These are phyloP conservation scores for Eulemur coronatus DNA, from an alignment of 2,797 vertebrate species.

Conservation along the genomic window DNA sequence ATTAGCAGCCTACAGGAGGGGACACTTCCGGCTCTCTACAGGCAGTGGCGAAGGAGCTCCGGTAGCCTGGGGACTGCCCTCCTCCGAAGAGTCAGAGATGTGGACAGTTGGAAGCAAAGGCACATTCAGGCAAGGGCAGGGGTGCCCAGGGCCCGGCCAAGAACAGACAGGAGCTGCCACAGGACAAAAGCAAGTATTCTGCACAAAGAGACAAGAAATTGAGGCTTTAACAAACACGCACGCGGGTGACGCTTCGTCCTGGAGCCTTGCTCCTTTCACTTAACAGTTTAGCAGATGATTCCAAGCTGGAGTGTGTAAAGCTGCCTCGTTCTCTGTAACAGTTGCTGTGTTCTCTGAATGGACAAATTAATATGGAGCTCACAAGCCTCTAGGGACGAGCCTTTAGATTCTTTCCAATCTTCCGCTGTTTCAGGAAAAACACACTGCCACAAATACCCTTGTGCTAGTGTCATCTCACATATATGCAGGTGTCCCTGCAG, in stretches of 20 bases:
- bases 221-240: neutral
- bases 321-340: neutral
- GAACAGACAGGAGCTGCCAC: neutral
- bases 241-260: neutral
- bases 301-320: neutral
- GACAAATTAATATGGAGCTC: neutral
- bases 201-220: neutral
- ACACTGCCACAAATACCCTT: neutral
- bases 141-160: neutral
- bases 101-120: neutral
- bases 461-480: neutral
- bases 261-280: neutral
- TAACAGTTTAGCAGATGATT: neutral
- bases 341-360: neutral
- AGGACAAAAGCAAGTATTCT: neutral
- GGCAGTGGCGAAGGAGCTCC: neutral
- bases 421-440: neutral
- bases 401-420: neutral
- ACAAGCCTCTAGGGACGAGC: neutral
- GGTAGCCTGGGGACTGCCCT: neutral
- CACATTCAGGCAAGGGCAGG: neutral
- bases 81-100: neutral
- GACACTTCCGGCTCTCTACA: neutral
- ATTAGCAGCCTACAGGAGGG: neutral
- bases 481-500: neutral